Conservation (phyloP, 2,113 vertebrate genomes). For the Scortum barcoo region DNA sequence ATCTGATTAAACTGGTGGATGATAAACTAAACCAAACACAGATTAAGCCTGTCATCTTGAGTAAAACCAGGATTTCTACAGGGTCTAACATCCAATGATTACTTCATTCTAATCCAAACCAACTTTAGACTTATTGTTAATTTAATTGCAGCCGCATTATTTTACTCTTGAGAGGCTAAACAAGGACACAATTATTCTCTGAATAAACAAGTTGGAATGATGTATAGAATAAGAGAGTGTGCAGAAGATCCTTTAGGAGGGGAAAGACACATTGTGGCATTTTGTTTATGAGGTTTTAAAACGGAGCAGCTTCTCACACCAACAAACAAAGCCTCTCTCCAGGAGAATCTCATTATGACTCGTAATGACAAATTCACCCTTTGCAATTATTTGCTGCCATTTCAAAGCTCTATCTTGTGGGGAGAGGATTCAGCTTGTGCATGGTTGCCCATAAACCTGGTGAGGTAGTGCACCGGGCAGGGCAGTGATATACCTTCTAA, state of each 20-base stretch:
- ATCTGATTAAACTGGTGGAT: neutral
- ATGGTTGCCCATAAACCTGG: slow-evolving; percentile 72
- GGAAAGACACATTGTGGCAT: slow-evolving; percentile 64
- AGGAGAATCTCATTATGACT: slow-evolving; percentile 83
- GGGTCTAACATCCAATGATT: slow-evolving; percentile 38
- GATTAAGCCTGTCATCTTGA: slow-evolving; percentile 24
- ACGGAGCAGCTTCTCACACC: slow-evolving; percentile 66
- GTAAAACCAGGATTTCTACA: slow-evolving; percentile 47
- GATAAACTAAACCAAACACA: slow-evolving; percentile 26
- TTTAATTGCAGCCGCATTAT: slow-evolving; percentile 62
- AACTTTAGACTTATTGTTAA: slow-evolving; percentile 53
- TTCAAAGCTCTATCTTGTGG: slow-evolving; percentile 74
- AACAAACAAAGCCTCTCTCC: slow-evolving; percentile 73
- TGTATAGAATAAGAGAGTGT: slow-evolving; percentile 72
- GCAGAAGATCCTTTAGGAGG: slow-evolving; percentile 63
- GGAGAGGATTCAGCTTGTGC: slow-evolving; percentile 68
- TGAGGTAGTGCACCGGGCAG: slow-evolving; percentile 49
- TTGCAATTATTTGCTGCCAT: slow-evolving; percentile 82
- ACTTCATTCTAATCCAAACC: slow-evolving; percentile 43
- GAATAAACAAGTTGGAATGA: slow-evolving; percentile 72
- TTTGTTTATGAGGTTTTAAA: slow-evolving; percentile 83
- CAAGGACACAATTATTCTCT: slow-evolving; percentile 69
- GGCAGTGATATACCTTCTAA: slow-evolving; percentile 68
- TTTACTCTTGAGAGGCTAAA: slow-evolving; percentile 63
- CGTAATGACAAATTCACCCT: slow-evolving; percentile 82